phyloP scores from a whole-genome alignment of 2,113 vertebrate genomes.

The Planiliza haematocheilus region DNA sequence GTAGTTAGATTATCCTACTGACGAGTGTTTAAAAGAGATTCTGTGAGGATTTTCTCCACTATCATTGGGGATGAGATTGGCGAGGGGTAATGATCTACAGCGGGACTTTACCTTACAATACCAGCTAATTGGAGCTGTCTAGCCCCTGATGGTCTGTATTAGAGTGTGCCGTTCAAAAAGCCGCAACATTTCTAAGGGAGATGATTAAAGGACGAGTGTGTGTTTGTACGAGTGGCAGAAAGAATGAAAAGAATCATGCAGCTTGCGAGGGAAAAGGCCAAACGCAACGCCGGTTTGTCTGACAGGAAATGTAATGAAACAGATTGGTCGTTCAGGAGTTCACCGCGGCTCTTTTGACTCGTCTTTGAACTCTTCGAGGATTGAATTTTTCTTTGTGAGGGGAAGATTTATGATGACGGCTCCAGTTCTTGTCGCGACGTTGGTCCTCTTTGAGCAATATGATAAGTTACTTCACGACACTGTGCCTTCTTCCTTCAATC shows the following conservation, averaged over 20 bases:
- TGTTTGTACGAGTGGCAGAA: not conserved
- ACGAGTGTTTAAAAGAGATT: conserved; percentile 11
- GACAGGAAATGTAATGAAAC: conserved; percentile 51
- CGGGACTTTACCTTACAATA: conserved; percentile 44
- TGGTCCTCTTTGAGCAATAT: no score
- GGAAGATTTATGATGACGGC: conserved; percentile 13
- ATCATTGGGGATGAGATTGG: conserved; percentile 29
- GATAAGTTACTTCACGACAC: no score
- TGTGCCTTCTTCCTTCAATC: not conserved
- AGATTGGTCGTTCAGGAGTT: conserved; percentile 35
- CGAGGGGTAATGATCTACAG: conserved; percentile 35
- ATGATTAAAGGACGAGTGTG: conserved; percentile 40
- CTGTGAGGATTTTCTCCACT: conserved; percentile 40
- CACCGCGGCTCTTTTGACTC: not conserved
- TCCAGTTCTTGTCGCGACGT: no score
- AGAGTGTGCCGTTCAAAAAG: conserved; percentile 31
- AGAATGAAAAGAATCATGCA: conserved; percentile 17
- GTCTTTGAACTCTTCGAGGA: conserved; percentile 28
- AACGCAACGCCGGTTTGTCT: conserved; percentile 27
- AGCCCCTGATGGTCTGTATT: conserved; percentile 57
- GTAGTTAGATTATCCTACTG: conserved; percentile 27
- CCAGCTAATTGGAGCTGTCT: conserved; percentile 68
- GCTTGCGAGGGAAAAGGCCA: conserved; percentile 31
- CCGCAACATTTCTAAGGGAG: conserved; percentile 28
- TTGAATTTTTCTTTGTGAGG: not conserved